phyloP scores from a whole-genome alignment of 2,888 invertebrate genomes.

The Plusia festucae region DNA sequence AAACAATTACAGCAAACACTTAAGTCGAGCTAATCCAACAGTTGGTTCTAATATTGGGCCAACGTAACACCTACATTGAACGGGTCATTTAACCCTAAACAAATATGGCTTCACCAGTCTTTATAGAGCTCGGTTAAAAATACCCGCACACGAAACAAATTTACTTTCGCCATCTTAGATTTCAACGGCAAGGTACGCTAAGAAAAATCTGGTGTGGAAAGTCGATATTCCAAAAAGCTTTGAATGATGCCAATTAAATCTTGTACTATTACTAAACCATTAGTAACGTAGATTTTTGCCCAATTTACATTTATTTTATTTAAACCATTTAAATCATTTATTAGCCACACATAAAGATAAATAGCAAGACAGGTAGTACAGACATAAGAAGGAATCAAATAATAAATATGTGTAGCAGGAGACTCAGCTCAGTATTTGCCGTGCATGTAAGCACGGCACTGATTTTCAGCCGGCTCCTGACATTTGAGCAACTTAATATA shows the following conservation, averaged over 20 bases:
- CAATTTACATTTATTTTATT: no score
- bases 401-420: no score
- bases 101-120: conserved; percentile 26
- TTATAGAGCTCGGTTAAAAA: conserved; percentile 46
- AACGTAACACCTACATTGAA: conserved; percentile 28
- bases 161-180: conserved; percentile 48
- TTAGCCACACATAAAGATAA: no score
- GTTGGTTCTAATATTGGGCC: neutral
- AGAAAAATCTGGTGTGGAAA: conserved; percentile 21
- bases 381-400: no score
- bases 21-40: neutral
- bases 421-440: no score
- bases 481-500: no score
- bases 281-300: neutral
- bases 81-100: conserved; percentile 53
- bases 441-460: no score
- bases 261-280: neutral
- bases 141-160: conserved; percentile 41
- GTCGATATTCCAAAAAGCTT: neutral
- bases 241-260: neutral
- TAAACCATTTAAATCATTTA: no score
- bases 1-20: neutral
- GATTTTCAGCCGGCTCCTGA: no score
- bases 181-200: conserved; percentile 33
- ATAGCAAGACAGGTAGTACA: no score